A percentile compares a stretch with the other conserved stretches of the same genome.
phyloP scores from a whole-genome alignment of 2,888 invertebrate genomes.

The Cheilosia urbana region DNA sequence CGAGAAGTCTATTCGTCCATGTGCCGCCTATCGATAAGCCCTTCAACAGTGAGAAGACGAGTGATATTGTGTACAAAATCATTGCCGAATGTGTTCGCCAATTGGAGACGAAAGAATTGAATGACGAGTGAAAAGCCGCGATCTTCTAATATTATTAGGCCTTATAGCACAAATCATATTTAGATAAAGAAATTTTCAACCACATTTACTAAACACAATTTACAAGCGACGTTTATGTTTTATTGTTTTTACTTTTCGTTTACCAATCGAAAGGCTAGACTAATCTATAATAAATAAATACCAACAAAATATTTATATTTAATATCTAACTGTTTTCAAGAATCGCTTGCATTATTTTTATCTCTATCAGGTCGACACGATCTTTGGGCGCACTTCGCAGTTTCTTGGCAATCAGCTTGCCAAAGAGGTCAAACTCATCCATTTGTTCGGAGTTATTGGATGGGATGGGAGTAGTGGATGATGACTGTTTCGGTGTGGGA shows the following conservation, averaged over 20 bases:
- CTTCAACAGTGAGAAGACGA: slow-evolving; percentile 86
- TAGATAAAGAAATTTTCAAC: not conserved
- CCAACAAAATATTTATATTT: slow-evolving; percentile 1
- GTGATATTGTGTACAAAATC: slow-evolving; percentile 84
- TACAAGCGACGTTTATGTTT: too few species aligned
- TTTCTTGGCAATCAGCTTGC: slow-evolving; percentile 67
- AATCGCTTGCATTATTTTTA: slow-evolving; percentile 68
- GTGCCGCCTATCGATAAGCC: slow-evolving; percentile 88
- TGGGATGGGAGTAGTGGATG: not conserved
- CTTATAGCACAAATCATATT: slow-evolving; percentile 29
- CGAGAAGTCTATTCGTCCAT: slow-evolving; percentile 89
- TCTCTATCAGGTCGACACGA: slow-evolving; percentile 60
- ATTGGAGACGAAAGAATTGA: slow-evolving; percentile 58
- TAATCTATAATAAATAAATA: slow-evolving; percentile 29
- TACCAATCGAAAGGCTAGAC: slow-evolving; percentile 30
- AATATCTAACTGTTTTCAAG: slow-evolving; percentile 47
- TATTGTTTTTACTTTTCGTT: too few species aligned
- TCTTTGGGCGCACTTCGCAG: slow-evolving; percentile 61
- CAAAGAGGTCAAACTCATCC: slow-evolving; percentile 72
- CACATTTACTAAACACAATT: too few species aligned
- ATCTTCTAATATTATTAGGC: slow-evolving; percentile 1
- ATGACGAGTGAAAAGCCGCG: slow-evolving; percentile 12
- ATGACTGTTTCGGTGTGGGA: not conserved
- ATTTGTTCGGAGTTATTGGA: slow-evolving; percentile 32
- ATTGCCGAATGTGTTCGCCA: slow-evolving; percentile 81